Evolutionary conservation across 2,113 vertebrate species (phyloP).

Genomic region (Saimiri boliviensis): DNA sequence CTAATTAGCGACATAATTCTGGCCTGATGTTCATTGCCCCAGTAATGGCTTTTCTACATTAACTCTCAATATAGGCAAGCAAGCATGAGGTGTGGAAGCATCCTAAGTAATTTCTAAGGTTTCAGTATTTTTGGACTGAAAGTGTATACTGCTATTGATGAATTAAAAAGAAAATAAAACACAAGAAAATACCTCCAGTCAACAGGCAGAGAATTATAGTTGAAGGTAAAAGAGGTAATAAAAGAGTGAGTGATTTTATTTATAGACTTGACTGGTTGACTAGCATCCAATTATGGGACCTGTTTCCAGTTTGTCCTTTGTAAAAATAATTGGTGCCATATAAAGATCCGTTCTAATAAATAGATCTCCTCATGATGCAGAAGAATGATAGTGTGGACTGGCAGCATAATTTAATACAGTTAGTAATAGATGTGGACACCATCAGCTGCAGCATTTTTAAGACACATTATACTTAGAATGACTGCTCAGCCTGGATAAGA

Average conservation of each 20-base stretch:
- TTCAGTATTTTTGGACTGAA: constrained; percentile 74
- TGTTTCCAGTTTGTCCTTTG: constrained; percentile 77
- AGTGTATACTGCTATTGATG: constrained; percentile 43
- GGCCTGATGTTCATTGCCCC: constrained; percentile 59
- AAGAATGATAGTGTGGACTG: constrained; percentile 72
- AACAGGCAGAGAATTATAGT: constrained; percentile 74
- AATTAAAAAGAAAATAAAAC: constrained; percentile 68
- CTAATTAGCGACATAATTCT: constrained; percentile 81
- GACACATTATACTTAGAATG: background rate
- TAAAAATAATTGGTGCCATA: constrained; percentile 81
- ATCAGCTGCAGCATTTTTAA: constrained; percentile 74
- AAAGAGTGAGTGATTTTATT: constrained; percentile 80
- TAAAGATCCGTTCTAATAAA: constrained; percentile 76
- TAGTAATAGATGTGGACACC: constrained; percentile 55
- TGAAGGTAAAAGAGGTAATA: constrained; percentile 76
- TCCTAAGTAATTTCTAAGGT: constrained; percentile 53
- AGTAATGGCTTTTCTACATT: constrained; percentile 69
- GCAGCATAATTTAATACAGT: constrained; percentile 75
- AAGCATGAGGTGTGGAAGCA: constrained; percentile 68
- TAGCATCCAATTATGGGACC: constrained; percentile 75
- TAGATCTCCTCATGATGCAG: constrained; percentile 52
- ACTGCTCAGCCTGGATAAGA: constrained; percentile 54
- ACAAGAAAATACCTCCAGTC: constrained; percentile 46
- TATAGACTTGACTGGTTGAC: constrained; percentile 73
- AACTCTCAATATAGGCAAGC: constrained; percentile 67